A percentile compares a stretch with the other conserved stretches of the same genome.
These are phyloP conservation scores for Meda fulgida DNA, from an alignment of 2,797 vertebrate genomes.

Conservation along the genomic window DNA sequence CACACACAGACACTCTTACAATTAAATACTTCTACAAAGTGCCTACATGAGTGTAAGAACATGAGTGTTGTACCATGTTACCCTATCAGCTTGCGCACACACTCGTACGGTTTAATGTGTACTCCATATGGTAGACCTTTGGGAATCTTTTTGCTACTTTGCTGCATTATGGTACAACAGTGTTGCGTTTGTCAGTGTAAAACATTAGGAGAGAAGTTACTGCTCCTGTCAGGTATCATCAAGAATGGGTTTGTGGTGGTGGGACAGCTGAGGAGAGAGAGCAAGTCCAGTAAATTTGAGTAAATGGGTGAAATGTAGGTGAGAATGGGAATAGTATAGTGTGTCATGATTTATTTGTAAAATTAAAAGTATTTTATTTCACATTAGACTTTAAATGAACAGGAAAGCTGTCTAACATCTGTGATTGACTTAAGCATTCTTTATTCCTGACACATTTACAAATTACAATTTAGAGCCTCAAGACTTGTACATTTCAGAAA, in stretches of 20 bases:
- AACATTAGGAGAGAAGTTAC: constrained; percentile 66
- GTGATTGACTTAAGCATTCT: neutral
- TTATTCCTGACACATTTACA: neutral
- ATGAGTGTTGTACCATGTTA: constrained; percentile 68
- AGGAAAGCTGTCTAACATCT: neutral
- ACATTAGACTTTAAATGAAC: neutral
- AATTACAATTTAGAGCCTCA: neutral
- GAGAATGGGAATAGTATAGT: neutral
- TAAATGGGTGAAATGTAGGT: neutral
- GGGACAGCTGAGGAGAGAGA: neutral
- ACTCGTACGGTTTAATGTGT: constrained; percentile 63
- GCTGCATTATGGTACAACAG: constrained; percentile 52
- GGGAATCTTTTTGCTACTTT: constrained; percentile 71
- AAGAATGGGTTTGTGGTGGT: neutral
- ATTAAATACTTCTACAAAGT: constrained; percentile 66
- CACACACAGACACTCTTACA: constrained; percentile 6
- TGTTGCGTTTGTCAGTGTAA: constrained; percentile 56
- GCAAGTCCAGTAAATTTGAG: neutral
- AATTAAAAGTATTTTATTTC: neutral
- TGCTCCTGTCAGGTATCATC: constrained; percentile 58
- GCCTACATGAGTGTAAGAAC: constrained; percentile 70
- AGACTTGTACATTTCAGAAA: neutral
- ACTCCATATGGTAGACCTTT: constrained; percentile 70
- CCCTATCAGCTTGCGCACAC: constrained; percentile 65
- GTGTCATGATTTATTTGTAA: neutral